Evolutionary conservation across 2,797 vertebrate species (phyloP).

Genomic region (Limnodromus scolopaceus): DNA sequence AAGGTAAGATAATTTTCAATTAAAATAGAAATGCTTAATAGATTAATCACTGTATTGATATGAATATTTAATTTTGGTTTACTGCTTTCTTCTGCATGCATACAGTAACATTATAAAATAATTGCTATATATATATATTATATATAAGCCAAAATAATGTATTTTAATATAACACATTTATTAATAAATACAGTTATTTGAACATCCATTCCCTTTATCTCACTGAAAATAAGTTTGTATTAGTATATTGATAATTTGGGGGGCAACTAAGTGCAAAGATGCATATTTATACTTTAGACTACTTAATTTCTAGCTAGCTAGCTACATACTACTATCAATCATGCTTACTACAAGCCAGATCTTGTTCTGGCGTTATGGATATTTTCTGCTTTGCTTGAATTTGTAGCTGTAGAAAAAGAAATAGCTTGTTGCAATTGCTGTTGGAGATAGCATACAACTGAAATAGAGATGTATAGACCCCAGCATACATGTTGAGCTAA

Average conservation of each 20-base stretch:
- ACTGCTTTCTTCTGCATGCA: constrained; percentile 3
- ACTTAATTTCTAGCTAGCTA: background rate
- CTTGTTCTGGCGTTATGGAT: background rate
- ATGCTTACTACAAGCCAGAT: background rate
- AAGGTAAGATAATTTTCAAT: constrained; percentile 18
- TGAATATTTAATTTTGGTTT: constrained; percentile 59
- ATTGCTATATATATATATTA: background rate
- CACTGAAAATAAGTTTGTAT: background rate
- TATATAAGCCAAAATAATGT: background rate
- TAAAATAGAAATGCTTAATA: constrained; percentile 33
- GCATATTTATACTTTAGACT: background rate
- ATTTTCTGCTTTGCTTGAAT: background rate
- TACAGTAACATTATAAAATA: constrained; percentile 28
- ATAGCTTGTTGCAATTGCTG: background rate
- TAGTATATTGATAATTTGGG: background rate
- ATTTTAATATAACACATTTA: background rate
- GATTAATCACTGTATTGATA: constrained; percentile 39
- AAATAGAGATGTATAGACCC: background rate
- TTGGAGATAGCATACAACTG: background rate
- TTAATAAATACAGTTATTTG: constrained; percentile 1
- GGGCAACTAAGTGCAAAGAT: background rate
- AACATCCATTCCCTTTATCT: background rate
- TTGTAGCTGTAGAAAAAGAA: background rate
- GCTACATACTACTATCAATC: background rate
- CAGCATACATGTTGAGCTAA: background rate